These are phyloP conservation scores for Sycophila texana DNA, from an alignment of 2,888 invertebrate species.

Conservation along the genomic window DNA sequence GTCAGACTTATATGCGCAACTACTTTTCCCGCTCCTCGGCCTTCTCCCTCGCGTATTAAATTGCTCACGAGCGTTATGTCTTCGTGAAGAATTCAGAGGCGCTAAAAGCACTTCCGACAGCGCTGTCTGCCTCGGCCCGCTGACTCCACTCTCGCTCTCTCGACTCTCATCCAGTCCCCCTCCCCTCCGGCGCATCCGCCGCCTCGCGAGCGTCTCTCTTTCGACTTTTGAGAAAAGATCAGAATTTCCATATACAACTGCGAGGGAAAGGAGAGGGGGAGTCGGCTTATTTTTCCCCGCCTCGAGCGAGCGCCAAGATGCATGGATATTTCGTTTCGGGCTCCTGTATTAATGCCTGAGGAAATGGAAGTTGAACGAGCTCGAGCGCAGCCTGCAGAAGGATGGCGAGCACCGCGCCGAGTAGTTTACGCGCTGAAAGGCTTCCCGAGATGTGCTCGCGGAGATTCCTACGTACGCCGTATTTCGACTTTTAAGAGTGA, in stretches of 20 bases:
- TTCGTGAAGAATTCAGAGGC: constrained; percentile 64
- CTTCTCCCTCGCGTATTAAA: constrained; percentile 59
- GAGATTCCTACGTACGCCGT: neutral
- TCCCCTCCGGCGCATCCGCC: no score
- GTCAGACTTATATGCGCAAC: constrained; percentile 19
- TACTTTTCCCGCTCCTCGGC: constrained; percentile 29
- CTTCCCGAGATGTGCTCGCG: neutral
- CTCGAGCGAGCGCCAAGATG: constrained; percentile 7
- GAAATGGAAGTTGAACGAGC: constrained; percentile 14
- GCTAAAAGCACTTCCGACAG: constrained; percentile 60
- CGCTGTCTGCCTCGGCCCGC: constrained; percentile 3
- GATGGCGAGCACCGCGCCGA: neutral
- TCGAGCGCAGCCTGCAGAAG: neutral
- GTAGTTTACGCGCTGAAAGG: neutral
- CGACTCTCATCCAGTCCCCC: neutral
- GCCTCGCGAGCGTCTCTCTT: constrained; percentile 6
- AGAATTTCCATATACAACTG: constrained; percentile 45
- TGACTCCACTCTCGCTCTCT: neutral
- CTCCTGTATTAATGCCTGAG: constrained; percentile 30
- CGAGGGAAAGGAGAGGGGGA: neutral
- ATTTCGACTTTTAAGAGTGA: neutral
- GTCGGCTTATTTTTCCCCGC: constrained; percentile 30
- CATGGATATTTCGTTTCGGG: constrained; percentile 43
- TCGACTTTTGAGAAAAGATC: constrained; percentile 44
- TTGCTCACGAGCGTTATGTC: constrained; percentile 60